Evolutionary conservation across 2,113 vertebrate genomes (phyloP).

Genomic region (Lycaon pictus): DNA sequence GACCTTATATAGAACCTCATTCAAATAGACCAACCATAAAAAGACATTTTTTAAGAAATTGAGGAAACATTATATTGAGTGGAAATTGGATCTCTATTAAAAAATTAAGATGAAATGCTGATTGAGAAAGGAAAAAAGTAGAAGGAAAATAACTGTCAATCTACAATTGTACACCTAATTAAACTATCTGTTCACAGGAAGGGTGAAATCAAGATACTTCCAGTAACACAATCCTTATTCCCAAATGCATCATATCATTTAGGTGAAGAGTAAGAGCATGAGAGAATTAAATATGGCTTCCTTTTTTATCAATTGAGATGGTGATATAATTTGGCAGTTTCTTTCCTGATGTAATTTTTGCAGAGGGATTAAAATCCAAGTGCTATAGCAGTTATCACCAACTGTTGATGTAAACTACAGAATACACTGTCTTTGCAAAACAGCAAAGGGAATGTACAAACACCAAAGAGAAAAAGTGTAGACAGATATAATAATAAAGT

Average conservation of each 20-base stretch:
- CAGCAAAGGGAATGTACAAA: background rate
- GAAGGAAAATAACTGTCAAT: background rate
- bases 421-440: constrained; percentile 15
- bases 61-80: background rate
- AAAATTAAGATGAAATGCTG: background rate
- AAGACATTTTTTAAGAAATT: background rate
- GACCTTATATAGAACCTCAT: background rate
- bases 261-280: background rate
- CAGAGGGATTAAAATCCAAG: constrained; percentile 47
- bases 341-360: background rate
- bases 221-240: background rate
- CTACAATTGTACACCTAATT: background rate
- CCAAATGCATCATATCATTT: background rate
- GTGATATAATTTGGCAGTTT: background rate
- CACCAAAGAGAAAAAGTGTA: background rate
- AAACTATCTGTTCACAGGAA: constrained; percentile 22
- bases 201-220: background rate
- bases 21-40: background rate
- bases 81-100: background rate
- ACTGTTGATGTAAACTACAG: constrained; percentile 15
- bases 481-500: background rate
- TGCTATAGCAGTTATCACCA: background rate
- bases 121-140: constrained; percentile 6
- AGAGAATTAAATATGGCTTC: constrained; percentile 12
- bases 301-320: background rate